Evolutionary conservation across 2,888 invertebrate genomes (phyloP).

Genomic region (Cheilosia grossa): DNA sequence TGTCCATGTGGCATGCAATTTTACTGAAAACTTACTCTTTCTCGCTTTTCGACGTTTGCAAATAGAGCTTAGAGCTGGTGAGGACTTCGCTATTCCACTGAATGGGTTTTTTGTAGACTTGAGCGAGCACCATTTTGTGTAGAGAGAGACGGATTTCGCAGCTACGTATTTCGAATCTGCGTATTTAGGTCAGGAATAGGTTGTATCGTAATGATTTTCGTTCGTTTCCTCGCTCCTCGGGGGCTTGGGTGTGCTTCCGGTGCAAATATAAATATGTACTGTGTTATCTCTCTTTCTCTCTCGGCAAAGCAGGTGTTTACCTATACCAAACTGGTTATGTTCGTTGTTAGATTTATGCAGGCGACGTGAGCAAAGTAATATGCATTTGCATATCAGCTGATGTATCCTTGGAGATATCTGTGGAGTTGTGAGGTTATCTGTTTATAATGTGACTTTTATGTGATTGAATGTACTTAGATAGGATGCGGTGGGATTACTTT

Average conservation of each 20-base stretch:
- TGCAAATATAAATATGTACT: neutral
- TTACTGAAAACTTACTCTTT: constrained; percentile 36
- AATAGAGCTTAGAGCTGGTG: constrained; percentile 9
- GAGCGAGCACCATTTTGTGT: constrained; percentile 12
- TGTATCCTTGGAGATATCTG: constrained; percentile 24
- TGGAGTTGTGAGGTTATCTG: constrained; percentile 6
- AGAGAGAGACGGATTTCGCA: constrained; percentile 24
- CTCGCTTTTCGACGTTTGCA: constrained; percentile 25
- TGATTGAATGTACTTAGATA: constrained; percentile 41
- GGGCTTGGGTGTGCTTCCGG: constrained; percentile 1
- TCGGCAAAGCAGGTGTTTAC: constrained; percentile 50
- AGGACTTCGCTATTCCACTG: neutral
- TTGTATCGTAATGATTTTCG: constrained; percentile 34
- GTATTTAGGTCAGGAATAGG: constrained; percentile 67
- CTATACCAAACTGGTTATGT: neutral
- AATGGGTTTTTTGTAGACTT: constrained; percentile 31
- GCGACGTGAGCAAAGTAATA: constrained; percentile 12
- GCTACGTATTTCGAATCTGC: too few relatives aligned
- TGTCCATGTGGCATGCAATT: constrained; percentile 58
- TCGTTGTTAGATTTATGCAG: constrained; percentile 18
- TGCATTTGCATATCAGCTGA: constrained; percentile 22
- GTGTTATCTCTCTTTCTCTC: neutral
- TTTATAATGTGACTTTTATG: constrained; percentile 39
- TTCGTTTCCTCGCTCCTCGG: constrained; percentile 36
- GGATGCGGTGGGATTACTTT: constrained; percentile 28